These are phyloP conservation scores for Malurus leucopterus DNA, from an alignment of 2,797 vertebrate genomes.

Conservation along the genomic window DNA sequence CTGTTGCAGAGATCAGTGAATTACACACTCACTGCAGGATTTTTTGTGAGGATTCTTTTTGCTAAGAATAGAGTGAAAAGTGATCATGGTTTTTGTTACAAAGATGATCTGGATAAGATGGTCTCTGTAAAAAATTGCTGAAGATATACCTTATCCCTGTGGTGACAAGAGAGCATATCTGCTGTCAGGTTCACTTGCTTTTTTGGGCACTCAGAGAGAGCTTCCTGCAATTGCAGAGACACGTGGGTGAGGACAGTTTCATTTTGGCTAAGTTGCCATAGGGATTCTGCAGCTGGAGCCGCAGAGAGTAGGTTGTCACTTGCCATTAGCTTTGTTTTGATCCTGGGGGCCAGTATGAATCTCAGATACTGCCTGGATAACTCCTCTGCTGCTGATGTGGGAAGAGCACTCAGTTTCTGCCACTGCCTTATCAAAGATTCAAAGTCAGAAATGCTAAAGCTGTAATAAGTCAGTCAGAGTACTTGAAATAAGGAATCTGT, in stretches of 20 bases:
- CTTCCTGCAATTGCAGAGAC: neutral
- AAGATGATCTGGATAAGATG: neutral
- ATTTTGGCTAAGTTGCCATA: slow-evolving; percentile 40
- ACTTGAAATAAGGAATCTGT: neutral
- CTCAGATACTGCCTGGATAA: neutral
- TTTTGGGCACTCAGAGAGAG: neutral
- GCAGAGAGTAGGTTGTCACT: slow-evolving; percentile 25
- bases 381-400: neutral
- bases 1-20: neutral
- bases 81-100: neutral
- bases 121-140: neutral
- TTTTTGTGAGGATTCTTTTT: neutral
- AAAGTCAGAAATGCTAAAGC: neutral
- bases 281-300: slow-evolving; percentile 38
- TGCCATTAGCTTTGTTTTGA: slow-evolving; percentile 29
- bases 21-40: neutral
- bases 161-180: neutral
- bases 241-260: slow-evolving; percentile 11
- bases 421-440: neutral
- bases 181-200: neutral
- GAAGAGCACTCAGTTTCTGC: neutral
- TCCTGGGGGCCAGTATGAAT: neutral
- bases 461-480: neutral
- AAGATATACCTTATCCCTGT: neutral
- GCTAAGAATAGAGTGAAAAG: neutral